Percentiles rank a stretch among this genome's conserved stretches.
Conservation (phyloP, 1,140 invertebrate genomes). For the Drosophila truncata region DNA sequence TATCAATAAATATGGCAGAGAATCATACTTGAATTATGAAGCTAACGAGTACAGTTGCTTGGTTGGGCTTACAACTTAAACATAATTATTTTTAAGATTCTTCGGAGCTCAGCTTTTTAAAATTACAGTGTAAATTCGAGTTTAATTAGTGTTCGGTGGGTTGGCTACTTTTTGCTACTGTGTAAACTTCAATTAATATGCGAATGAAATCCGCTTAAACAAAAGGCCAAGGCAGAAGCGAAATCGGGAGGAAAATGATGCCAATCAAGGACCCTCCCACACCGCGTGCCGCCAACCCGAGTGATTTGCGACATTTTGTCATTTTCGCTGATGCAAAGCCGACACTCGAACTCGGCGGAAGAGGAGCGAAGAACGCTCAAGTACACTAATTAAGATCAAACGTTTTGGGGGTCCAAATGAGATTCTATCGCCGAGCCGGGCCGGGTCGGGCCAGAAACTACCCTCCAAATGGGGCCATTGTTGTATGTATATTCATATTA, state of each 20-base stretch:
- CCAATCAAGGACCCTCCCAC: constrained; percentile 62
- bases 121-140: constrained; percentile 16
- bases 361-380: constrained; percentile 58
- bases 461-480: constrained; percentile 30
- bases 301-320: constrained; percentile 81
- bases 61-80: no score
- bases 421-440: constrained; percentile 56
- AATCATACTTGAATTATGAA: no score
- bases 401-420: constrained; percentile 67
- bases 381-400: constrained; percentile 83
- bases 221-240: constrained; percentile 49
- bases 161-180: constrained; percentile 56
- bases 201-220: constrained; percentile 81
- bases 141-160: constrained; percentile 57
- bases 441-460: constrained; percentile 38
- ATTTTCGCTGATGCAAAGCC: constrained; percentile 80
- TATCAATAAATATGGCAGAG: no score
- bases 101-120: no score
- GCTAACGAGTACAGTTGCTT: no score
- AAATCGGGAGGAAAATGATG: constrained; percentile 53
- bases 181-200: constrained; percentile 81
- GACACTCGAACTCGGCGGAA: constrained; percentile 59
- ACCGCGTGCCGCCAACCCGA: constrained; percentile 22
- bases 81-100: no score
- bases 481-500: constrained; percentile 70